Conservation (phyloP, 2,888 invertebrate genomes). For the Euzophera pinguis region DNA sequence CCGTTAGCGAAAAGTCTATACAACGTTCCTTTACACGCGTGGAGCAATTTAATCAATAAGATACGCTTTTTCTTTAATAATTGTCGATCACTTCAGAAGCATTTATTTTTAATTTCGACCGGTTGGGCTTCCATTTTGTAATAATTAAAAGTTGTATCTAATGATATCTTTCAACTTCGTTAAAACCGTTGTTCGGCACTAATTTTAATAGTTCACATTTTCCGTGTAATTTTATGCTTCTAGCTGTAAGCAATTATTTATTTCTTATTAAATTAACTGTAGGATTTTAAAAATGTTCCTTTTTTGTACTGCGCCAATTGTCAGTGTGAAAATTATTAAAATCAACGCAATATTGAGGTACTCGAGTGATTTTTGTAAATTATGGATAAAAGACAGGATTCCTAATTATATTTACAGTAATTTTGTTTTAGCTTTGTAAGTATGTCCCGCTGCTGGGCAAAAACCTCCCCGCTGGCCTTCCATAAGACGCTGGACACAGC, state of each 20-base stretch:
- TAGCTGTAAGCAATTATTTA: neutral
- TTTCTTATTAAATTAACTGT: neutral
- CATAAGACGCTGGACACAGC: too few species aligned
- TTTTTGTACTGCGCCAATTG: too few species aligned
- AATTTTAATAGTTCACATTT: slow-evolving; percentile 22
- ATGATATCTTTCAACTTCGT: slow-evolving; percentile 32
- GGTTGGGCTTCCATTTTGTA: slow-evolving; percentile 55
- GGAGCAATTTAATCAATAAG: slow-evolving; percentile 40
- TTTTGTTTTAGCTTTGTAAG: too few species aligned
- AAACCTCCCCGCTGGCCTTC: too few species aligned
- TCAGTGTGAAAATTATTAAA: too few species aligned
- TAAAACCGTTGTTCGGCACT: slow-evolving; percentile 39
- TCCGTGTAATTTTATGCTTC: neutral
- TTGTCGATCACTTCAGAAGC: slow-evolving; percentile 67
- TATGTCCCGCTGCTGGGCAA: too few species aligned
- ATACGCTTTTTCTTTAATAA: slow-evolving; percentile 63
- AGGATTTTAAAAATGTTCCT: too few species aligned
- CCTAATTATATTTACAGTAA: too few species aligned
- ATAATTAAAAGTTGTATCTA: slow-evolving; percentile 33
- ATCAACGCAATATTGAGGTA: too few species aligned
- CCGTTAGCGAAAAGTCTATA: slow-evolving; percentile 50
- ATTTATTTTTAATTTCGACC: slow-evolving; percentile 36
- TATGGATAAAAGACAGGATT: too few species aligned
- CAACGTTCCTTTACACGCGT: slow-evolving; percentile 27
- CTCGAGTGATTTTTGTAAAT: too few species aligned